Conservation (phyloP, 2,113 vertebrate genomes). For the Scytalopus superciliaris region DNA sequence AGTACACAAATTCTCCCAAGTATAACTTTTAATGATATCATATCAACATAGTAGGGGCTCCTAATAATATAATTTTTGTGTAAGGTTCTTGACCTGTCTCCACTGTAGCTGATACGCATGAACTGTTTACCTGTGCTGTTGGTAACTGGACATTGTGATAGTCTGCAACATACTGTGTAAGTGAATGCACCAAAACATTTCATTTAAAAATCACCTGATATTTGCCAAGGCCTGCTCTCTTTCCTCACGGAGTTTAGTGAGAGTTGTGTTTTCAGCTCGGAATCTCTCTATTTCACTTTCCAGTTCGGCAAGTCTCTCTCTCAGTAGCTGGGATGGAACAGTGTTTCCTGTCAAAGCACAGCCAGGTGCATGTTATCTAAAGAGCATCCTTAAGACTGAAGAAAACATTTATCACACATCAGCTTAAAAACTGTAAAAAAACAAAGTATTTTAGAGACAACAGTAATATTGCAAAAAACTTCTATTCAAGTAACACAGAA, state of each 20-base stretch:
- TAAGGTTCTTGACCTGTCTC: background rate
- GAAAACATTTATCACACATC: background rate
- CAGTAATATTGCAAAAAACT: background rate
- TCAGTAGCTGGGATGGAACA: conserved; percentile 81
- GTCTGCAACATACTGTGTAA: background rate
- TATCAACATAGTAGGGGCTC: background rate
- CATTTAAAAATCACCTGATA: conserved; percentile 76
- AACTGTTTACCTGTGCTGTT: background rate
- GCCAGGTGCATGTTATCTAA: background rate
- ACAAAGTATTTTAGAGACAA: background rate
- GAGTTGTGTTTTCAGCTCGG: conserved; percentile 84
- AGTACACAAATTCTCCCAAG: background rate
- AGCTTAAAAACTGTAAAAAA: background rate
- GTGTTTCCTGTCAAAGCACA: conserved; percentile 72
- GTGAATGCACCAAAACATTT: background rate
- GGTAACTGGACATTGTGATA: background rate
- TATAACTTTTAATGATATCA: background rate
- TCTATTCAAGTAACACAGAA: background rate
- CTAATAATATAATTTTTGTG: background rate
- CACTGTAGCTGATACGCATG: background rate
- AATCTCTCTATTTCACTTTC: conserved; percentile 93
- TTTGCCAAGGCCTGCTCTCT: conserved; percentile 79
- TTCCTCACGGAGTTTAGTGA: conserved; percentile 84
- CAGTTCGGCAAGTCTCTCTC: conserved; percentile 84
- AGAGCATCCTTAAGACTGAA: background rate